A percentile compares a stretch with the other conserved stretches of the same genome.
These are phyloP conservation scores for Alcedo quadribrachys DNA, from an alignment of 2,797 vertebrate species.

Conservation along the genomic window DNA sequence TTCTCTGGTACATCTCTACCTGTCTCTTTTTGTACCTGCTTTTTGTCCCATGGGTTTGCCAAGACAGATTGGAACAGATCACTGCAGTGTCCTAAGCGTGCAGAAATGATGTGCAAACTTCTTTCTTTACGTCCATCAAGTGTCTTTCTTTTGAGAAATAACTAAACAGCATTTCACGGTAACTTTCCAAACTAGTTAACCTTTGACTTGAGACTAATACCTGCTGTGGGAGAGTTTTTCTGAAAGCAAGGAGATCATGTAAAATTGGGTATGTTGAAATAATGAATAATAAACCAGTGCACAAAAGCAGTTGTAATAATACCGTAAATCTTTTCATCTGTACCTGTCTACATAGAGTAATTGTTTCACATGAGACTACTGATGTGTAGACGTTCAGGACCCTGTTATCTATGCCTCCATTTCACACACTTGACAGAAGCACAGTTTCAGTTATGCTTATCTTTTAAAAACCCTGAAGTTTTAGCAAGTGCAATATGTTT, in stretches of 20 bases:
- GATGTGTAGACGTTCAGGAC: background rate
- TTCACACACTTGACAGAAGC: background rate
- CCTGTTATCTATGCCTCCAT: background rate
- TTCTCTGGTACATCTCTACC: background rate
- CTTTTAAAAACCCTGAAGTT: background rate
- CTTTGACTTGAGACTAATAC: slow-evolving; percentile 19
- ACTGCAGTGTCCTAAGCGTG: background rate
- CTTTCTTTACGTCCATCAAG: background rate
- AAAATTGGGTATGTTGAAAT: background rate
- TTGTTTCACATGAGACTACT: background rate
- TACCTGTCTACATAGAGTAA: background rate
- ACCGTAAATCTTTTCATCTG: background rate
- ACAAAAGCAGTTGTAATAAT: background rate
- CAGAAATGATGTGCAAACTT: background rate
- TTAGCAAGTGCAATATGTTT: background rate
- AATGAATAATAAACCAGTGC: background rate
- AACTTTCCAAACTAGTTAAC: slow-evolving; percentile 51
- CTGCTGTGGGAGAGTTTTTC: background rate
- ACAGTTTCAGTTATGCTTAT: background rate
- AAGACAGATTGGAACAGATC: background rate
- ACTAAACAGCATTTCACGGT: background rate
- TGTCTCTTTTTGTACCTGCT: background rate
- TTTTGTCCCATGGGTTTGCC: background rate
- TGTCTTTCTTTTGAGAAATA: background rate
- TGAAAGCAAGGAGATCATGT: background rate